Evolutionary conservation across 2,888 invertebrate genomes (phyloP), one percentile per base, ranked within the genome.

Genomic region (Leptura quadrifasciata): DNA sequence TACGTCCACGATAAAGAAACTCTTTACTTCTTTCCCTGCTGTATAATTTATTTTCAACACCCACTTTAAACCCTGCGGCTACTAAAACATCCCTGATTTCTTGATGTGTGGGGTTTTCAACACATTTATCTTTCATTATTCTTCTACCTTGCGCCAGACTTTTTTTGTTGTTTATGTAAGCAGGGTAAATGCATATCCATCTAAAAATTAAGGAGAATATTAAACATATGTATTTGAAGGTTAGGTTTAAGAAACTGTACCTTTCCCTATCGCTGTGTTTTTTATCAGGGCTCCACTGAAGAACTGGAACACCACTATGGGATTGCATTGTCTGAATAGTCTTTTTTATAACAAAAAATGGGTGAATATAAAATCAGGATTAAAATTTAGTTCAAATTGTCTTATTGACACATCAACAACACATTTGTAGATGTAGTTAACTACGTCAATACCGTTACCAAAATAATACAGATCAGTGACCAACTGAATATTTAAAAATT

Each of bases 111-210:
- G 99, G 99, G 89, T 98, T 98, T 84, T 98, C 98, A 0, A 99
- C 95, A 88, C 97, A 97, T 87, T 94, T 93, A 1, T 94, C 92
- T 89, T 97, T 97, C 0, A 95, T 90, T 21, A 99, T 90, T 82
- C 94, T 93, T 39, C 99, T 92, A 5, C 99, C 99, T 88, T 98
- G 95, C 1, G 96, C 96, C 17, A 95, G 88, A 0, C 97, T 95
- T 88, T 96, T 98, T 87, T 97, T 98, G 84, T 94, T 96, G 87
- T 99, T 99, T 67, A 99, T 91, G 85, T 99, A 99, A 0, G 97
- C 95, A 73, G 99, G 99, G 89, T 99, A 99, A 78, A 99, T 94
- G 87, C 98, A 98, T 74, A 98, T 92, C 99, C 99, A 99, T 87
- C 96, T 95, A 90, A 76, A 88, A 88, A 52, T 61, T 69, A 75